Base-by-base conservation (phyloP, 2,113 vertebrate genomes). In the Typhlomys cinereus region DNA sequence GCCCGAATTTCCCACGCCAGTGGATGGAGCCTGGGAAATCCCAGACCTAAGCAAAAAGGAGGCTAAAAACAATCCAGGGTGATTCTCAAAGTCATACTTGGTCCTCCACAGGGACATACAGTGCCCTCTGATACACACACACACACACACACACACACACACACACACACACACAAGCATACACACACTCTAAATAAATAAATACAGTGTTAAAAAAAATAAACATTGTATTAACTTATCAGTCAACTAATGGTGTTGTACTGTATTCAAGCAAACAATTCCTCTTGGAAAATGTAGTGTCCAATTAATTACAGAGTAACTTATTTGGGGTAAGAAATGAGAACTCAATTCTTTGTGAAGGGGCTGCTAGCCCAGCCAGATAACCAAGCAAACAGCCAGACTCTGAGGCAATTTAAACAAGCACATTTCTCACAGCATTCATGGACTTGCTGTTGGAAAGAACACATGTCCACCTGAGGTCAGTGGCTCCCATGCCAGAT, bases 381-480 rank as follows among this genome's bases (percentile, higher is more conserved):
- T 50, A 74, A 7, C 10, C 4, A 10, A 88, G n/a, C 27, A 82
- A 90, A 93, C 44, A 92, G 76, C 85, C 2, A 59, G 78, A 21
- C 31, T 41, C 79, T n/a, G 34, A 78, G 69, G 74, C 39, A 92
- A 92, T 76, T 94, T 89, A 86, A 94, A 74, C 17, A 64, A 67
- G 34, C 36, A 88, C 50, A 69, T 52, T 71, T 85, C 78, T 83
- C 48, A 82, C 48, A 66, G 64, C 52, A 39, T 31, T 86, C 78
- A 90, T 64, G 36, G 46, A 41, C 8, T 64, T 93, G 67, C 62
- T 93, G 67, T 50, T 82, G 62, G 52, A 90, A 66, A 76, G 52
- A 66, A 64, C 94, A 92, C 46, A 69, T 90, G 90, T 84, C 91
- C 90, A 83, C 70, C 41, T 66, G 75, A 96, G 79, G 70, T 83